Percentiles rank a stretch among this genome's conserved stretches.
These are phyloP conservation scores for Brachypodius melanocephalos DNA, from an alignment of 2,113 vertebrate species.

Conservation along the genomic window DNA sequence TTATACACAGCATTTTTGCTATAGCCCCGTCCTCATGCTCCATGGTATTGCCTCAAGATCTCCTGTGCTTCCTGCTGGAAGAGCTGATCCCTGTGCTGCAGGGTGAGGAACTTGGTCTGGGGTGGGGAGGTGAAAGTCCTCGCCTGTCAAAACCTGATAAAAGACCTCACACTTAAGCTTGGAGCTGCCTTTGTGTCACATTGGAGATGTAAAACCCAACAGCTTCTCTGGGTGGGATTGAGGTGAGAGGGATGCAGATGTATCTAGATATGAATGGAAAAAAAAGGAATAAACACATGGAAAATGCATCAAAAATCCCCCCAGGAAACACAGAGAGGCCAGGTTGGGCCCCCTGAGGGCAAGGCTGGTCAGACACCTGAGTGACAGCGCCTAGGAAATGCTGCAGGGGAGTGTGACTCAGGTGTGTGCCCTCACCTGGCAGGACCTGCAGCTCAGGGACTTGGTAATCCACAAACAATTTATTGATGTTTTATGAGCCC, in stretches of 20 bases:
- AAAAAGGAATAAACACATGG: neutral
- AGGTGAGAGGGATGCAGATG: neutral
- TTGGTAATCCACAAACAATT: neutral
- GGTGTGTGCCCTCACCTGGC: neutral
- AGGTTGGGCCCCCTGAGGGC: neutral
- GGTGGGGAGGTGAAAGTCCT: neutral
- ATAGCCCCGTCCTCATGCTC: neutral
- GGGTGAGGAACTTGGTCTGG: neutral
- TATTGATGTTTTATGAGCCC: neutral
- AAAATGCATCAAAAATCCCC: neutral
- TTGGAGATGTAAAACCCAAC: neutral
- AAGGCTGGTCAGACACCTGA: neutral
- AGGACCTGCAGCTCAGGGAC: neutral
- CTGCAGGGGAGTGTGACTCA: neutral
- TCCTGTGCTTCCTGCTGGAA: neutral
- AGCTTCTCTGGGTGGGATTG: neutral
- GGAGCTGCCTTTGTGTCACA: neutral
- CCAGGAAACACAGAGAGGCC: neutral
- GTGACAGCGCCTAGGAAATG: fast-evolving
- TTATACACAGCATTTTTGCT: neutral
- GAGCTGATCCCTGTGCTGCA: fast-evolving
- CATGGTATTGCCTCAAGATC: neutral
- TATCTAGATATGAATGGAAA: neutral
- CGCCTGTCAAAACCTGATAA: neutral
- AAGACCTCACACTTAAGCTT: neutral